Evolutionary conservation across 2,113 vertebrate species (phyloP), one percentile per base, ranked within the genome.

Genomic region (Callorhinus ursinus): DNA sequence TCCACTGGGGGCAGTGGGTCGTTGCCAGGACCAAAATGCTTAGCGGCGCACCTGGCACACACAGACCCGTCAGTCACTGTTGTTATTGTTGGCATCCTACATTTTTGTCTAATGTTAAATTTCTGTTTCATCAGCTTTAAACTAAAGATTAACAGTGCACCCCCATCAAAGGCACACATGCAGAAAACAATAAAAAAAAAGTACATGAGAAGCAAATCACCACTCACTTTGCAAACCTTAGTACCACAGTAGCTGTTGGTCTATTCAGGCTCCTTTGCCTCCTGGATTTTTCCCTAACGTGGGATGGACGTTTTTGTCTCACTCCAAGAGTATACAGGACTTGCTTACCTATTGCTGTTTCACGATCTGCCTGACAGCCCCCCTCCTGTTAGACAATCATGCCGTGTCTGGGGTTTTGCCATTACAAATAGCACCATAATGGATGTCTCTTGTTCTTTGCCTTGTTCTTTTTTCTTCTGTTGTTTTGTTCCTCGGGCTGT

Each of bases 121-220:
- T 82, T 90, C 82, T 85, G 21, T 92, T n/a, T 82, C 69, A 26
- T 88, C 7, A n/a, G 49, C 80, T 91, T 85, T 49, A 61, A 79
- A 90, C 36, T 36, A 28, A 74, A 89, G 11, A 33, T 53, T 51
- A 65, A 36, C n/a, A 26, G 0, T 9, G 18, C 57, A 16, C 22
- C 24, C 26, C 36, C 5, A 22, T 42, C 46, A 61, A 19, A 51
- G 81, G 69, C 22, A 5, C 57, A 71, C 59, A 13, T 33, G 33
- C 8, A 21, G 14, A 65, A 12, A 71, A n/a, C 49, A 55, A 14
- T 42, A 59, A 15, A 36, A 51, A 51, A 19, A 57, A 15, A 59
- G 57, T 18, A 10, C 49, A 28, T 0, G 16, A 65, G 67, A 5
- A 36, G 59, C 31, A 4, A n/a, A 31, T 24, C 69, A 33, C 36